Evolutionary conservation across 2,888 invertebrate species (phyloP), one percentile per base, ranked within the genome.

Genomic region (Eubasilissa splendida): DNA sequence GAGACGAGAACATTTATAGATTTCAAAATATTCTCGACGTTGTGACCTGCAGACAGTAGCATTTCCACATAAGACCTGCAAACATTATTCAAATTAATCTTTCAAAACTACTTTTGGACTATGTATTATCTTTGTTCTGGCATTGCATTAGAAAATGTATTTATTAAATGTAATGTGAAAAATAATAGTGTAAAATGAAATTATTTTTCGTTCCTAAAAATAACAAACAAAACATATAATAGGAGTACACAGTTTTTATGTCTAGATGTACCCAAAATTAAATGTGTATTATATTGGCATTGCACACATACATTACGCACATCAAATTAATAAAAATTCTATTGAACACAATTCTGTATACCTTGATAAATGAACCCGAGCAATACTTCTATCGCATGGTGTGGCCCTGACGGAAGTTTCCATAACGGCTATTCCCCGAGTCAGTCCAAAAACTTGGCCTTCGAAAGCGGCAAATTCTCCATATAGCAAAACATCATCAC

Each of bases 391-490:
- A 52, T 77, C 33, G 7, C 63, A 73, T 2, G 82, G 80, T 8
- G 81, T 54, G 31, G 76, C 42, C 84, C 79, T 56, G 83, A 83
- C 84, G 77, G 71, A 82, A 76, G 70, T 82, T 22, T 84, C 83
- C 85, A 84, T 82, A 79, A 81, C 84, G 82, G 54, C 84, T 77
- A 83, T 79, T 59, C 83, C 56, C 73, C 76, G 50, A 79, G 59
- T 79, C 68, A 74, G 82, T 11, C 85, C 74, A 52, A 42, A 53
- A 60, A 80, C 59, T 78, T 84, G 85, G 31, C 74, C 84, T 85
- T 88, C 87, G 52, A 87, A 80, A 59, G 87, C 87, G 83, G 88
- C 88, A 85, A 86, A 87, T 84, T 86, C 87, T 60, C 86, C 87
- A 86, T 85, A 88, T 10, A 87, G 86, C 84, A 87, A 82, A 70